These are phyloP conservation scores for Thamnaconus septentrionalis DNA, from an alignment of 2,113 vertebrate genomes.

Conservation along the genomic window DNA sequence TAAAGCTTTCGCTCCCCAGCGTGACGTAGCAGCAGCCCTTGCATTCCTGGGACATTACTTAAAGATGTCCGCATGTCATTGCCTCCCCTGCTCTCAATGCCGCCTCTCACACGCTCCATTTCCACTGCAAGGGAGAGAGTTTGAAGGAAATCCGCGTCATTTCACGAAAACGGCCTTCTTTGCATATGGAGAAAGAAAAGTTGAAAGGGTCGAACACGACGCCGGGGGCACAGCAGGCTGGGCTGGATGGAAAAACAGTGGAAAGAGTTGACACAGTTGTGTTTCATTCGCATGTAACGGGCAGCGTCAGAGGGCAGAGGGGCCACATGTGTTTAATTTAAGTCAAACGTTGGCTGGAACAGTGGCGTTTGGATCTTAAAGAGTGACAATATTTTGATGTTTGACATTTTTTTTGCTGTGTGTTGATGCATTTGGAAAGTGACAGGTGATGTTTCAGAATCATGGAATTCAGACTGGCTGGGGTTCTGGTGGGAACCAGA, in stretches of 20 bases:
- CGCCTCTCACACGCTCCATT: constrained; percentile 21
- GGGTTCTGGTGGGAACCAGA: too few relatives aligned
- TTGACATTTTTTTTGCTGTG: constrained; percentile 15
- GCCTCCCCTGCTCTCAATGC: constrained; percentile 38
- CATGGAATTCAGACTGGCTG: constrained; percentile 56
- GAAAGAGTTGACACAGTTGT: constrained; percentile 3
- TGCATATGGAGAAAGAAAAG: constrained; percentile 25
- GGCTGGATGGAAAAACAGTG: constrained; percentile 6
- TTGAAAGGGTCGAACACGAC: constrained; percentile 2
- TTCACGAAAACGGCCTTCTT: constrained; percentile 23
- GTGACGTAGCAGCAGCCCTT: constrained; percentile 53
- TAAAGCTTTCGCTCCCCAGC: constrained; percentile 53
- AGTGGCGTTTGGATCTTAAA: not conserved
- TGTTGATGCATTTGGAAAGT: constrained; percentile 38
- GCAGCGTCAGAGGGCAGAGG: not conserved
- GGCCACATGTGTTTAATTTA: not conserved
- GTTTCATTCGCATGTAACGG: not conserved
- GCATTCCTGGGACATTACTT: constrained; percentile 73
- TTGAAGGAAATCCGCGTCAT: constrained; percentile 49
- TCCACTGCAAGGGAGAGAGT: constrained; percentile 1
- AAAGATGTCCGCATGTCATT: constrained; percentile 70
- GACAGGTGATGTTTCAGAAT: constrained; percentile 58
- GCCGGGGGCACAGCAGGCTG: not conserved
- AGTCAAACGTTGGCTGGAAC: constrained; percentile 5
- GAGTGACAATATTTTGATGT: not conserved